Conservation (phyloP, 2,797 vertebrate species). For the Crenuchus spilurus region DNA sequence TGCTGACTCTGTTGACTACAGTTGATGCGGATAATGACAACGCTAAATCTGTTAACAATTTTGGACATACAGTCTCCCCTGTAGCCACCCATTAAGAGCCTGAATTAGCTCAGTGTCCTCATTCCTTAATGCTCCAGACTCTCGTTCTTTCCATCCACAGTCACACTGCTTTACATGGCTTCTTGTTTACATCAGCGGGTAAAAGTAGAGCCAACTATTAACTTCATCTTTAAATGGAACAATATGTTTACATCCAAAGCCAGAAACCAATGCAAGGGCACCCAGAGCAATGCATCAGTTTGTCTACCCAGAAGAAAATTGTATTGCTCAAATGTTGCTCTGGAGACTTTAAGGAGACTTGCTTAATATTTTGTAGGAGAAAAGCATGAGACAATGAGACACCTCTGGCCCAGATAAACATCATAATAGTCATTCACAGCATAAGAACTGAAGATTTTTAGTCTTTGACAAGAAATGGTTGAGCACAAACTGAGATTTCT, state of each 20-base stretch:
- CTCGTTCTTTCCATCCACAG: slow-evolving; percentile 29
- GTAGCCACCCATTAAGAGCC: not conserved
- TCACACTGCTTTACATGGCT: slow-evolving; percentile 11
- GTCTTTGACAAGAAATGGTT: too few species aligned
- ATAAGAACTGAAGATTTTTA: too few species aligned
- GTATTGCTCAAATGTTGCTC: too few species aligned
- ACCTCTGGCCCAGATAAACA: too few species aligned
- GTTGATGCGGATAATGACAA: not conserved
- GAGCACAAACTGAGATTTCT: too few species aligned
- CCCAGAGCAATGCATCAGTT: not conserved
- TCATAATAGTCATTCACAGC: too few species aligned
- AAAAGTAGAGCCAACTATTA: slow-evolving; percentile 27
- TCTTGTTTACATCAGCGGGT: slow-evolving; percentile 29
- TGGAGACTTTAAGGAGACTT: too few species aligned
- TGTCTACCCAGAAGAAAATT: too few species aligned
- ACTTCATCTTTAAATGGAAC: slow-evolving; percentile 43
- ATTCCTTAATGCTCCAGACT: not conserved
- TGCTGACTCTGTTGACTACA: not conserved
- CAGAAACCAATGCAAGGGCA: not conserved
- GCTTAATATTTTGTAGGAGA: too few species aligned
- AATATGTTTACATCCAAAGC: slow-evolving; percentile 34
- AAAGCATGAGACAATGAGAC: too few species aligned
- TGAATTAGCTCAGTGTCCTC: slow-evolving; percentile 20
- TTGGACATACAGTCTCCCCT: not conserved
- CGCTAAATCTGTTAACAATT: slow-evolving; percentile 12